These are phyloP conservation scores for Leptinotarsa peninsularis DNA, from an alignment of 2,888 invertebrate species.

Conservation along the genomic window DNA sequence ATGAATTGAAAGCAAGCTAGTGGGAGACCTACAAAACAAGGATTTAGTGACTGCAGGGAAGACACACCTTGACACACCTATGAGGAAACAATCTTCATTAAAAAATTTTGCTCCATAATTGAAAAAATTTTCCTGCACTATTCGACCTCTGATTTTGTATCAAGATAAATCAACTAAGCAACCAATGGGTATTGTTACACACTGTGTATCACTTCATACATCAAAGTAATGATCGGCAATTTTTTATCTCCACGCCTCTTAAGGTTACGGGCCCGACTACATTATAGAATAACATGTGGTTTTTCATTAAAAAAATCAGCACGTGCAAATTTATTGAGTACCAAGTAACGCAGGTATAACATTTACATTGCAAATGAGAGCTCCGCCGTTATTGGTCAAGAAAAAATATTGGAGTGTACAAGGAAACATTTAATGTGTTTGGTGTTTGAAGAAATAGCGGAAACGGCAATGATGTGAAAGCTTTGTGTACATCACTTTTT, in stretches of 20 bases:
- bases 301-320: conserved; percentile 13
- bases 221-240: conserved; percentile 7
- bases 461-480: neutral
- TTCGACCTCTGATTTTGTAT: neutral
- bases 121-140: neutral
- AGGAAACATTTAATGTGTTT: neutral
- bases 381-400: neutral
- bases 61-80: no score
- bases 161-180: neutral
- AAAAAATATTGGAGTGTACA: neutral
- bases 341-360: conserved; percentile 12
- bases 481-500: no score
- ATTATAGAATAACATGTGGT: conserved; percentile 8
- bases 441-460: neutral
- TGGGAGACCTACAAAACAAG: no score
- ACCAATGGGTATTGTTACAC: neutral
- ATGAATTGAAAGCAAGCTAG: no score
- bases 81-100: no score
- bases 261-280: neutral
- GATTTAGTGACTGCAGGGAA: no score
- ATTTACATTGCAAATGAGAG: conserved; percentile 7
- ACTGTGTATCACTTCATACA: conserved; percentile 3
- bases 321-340: conserved; percentile 14
- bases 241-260: conserved; percentile 14
- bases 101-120: neutral